Percentiles rank a stretch among this genome's conserved stretches.
Evolutionary conservation across 2,113 vertebrate species (phyloP).

Genomic region (Limanda limanda): DNA sequence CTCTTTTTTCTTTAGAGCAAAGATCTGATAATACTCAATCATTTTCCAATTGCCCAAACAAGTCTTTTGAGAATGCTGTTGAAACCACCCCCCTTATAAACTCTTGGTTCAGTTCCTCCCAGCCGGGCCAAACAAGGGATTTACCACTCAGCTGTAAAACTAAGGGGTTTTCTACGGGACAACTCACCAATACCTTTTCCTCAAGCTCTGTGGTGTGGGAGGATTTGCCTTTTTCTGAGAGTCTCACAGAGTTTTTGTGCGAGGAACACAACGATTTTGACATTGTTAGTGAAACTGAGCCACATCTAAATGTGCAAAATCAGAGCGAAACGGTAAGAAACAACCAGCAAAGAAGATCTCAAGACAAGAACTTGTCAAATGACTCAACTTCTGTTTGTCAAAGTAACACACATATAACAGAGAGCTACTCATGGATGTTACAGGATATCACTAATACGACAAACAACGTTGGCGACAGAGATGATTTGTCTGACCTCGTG

Average conservation of each 20-base stretch:
- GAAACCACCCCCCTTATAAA: slow-evolving; percentile 3
- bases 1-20: background rate
- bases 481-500: slow-evolving; percentile 2
- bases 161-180: slow-evolving; percentile 1
- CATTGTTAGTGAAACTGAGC: slow-evolving; percentile 1
- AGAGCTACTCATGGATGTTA: background rate
- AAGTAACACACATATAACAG: background rate
- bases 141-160: background rate
- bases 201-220: slow-evolving; percentile 52
- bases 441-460: slow-evolving; percentile 29
- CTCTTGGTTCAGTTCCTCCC: slow-evolving; percentile 4
- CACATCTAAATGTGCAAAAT: background rate
- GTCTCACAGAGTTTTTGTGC: slow-evolving; percentile 64
- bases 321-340: background rate
- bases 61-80: background rate
- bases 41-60: slow-evolving; percentile 10
- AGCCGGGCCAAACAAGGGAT: background rate
- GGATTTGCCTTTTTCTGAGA: slow-evolving; percentile 74
- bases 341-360: background rate
- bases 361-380: background rate
- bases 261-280: slow-evolving; percentile 40
- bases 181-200: background rate
- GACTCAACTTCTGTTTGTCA: slow-evolving; percentile 19
- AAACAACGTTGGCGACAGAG: background rate
- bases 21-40: slow-evolving; percentile 7